Evolutionary conservation across 2,888 invertebrate genomes (phyloP).

Genomic region (Thumatha senex): DNA sequence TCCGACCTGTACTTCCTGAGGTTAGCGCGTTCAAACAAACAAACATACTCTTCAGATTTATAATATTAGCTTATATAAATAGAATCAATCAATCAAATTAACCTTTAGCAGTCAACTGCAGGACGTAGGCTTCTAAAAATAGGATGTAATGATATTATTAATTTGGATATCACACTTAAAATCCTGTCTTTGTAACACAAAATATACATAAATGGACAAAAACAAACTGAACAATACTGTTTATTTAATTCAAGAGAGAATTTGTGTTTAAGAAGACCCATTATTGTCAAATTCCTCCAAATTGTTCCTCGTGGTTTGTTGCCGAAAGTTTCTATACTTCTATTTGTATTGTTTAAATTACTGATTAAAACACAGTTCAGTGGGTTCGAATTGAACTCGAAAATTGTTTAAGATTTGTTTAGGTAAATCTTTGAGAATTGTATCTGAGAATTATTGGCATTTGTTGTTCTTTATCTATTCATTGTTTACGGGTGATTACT

Average conservation of each 20-base stretch:
- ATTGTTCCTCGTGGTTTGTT: conserved; percentile 32
- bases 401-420: conserved; percentile 41
- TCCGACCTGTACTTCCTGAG: too few relatives aligned
- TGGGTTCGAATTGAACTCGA: conserved; percentile 35
- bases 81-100: too few relatives aligned
- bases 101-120: too few relatives aligned
- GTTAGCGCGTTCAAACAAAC: too few relatives aligned
- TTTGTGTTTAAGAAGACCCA: conserved; percentile 27
- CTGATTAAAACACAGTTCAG: conserved; percentile 36
- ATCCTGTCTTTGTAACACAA: background rate
- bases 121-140: too few relatives aligned
- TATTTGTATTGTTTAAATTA: conserved; percentile 41
- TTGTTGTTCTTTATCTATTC: conserved; percentile 23
- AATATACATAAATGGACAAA: conserved; percentile 14
- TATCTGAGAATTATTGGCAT: conserved; percentile 32
- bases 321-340: conserved; percentile 21
- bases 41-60: too few relatives aligned
- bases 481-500: conserved; percentile 14
- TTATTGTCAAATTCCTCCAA: conserved; percentile 34
- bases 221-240: conserved; percentile 24
- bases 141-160: too few relatives aligned
- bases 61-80: too few relatives aligned
- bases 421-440: conserved; percentile 31
- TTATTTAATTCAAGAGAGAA: conserved; percentile 16
- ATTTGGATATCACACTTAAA: too few relatives aligned